Percentiles rank a stretch among this genome's conserved stretches.
These are phyloP conservation scores for Dufourea novaeangliae DNA, from an alignment of 1,140 invertebrate genomes.

Conservation along the genomic window DNA sequence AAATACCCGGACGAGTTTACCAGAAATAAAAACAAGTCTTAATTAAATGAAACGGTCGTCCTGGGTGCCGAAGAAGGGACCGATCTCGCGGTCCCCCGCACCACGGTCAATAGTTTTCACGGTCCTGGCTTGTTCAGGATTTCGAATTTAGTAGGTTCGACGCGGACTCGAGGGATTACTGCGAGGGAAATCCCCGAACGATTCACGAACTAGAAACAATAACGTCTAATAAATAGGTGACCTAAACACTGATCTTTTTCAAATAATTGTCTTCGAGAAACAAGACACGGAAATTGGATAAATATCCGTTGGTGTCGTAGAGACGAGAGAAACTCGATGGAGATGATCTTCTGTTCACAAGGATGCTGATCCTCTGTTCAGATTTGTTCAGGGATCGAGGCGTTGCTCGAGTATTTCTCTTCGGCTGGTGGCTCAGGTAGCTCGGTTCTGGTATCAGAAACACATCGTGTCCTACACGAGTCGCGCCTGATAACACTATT, in stretches of 20 bases:
- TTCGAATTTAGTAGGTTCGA: conserved; percentile 59
- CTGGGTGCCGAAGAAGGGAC: conserved; percentile 25
- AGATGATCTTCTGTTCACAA: no score
- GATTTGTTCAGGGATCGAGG: conserved; percentile 54
- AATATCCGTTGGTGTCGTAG: no score
- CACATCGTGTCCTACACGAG: conserved; percentile 77
- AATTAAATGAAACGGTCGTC: conserved; percentile 71
- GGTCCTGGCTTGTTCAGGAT: conserved; percentile 22
- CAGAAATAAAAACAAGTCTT: conserved; percentile 74
- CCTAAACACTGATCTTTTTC: no score
- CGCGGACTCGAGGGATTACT: not conserved
- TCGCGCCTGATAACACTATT: conserved; percentile 76
- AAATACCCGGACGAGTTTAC: conserved; percentile 73
- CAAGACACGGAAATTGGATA: no score
- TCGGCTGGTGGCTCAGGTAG: conserved; percentile 63
- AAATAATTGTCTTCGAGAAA: no score
- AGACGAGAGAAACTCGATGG: no score
- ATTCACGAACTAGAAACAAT: not conserved
- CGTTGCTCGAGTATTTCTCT: conserved; percentile 58
- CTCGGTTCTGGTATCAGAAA: conserved; percentile 73
- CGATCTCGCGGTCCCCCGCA: not conserved
- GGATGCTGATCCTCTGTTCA: not conserved
- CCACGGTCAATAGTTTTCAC: conserved; percentile 50
- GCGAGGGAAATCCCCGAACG: conserved; percentile 37
- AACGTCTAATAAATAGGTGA: no score